Percentiles rank a stretch among this genome's conserved stretches.
Evolutionary conservation across 1,140 invertebrate genomes (phyloP).

Genomic region (Idris sp.): DNA sequence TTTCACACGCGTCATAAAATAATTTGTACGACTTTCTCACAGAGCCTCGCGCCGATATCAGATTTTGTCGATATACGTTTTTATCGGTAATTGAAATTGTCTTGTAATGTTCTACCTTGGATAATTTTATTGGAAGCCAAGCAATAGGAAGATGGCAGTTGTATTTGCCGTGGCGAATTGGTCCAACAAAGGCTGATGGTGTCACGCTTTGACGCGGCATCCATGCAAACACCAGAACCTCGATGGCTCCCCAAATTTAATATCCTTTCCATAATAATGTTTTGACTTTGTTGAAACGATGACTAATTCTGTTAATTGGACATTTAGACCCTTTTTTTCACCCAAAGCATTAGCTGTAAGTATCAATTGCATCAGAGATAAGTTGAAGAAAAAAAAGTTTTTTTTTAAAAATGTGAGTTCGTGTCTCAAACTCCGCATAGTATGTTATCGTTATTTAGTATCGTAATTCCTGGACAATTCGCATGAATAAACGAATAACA

Average conservation of each 20-base stretch:
- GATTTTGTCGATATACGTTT: conserved; percentile 8
- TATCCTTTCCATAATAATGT: too few relatives aligned
- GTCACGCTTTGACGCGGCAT: conserved; percentile 68
- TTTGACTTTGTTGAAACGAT: too few relatives aligned
- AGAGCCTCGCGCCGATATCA: too few relatives aligned
- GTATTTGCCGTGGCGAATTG: conserved; percentile 73
- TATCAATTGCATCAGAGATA: too few relatives aligned
- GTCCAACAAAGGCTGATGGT: conserved; percentile 71
- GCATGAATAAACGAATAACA: conserved; percentile 51
- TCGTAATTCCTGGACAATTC: conserved; percentile 46
- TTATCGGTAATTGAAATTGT: conserved; percentile 71
- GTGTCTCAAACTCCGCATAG: conserved; percentile 1
- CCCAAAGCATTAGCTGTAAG: too few relatives aligned
- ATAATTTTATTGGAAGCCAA: conserved; percentile 71
- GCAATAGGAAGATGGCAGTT: conserved; percentile 62
- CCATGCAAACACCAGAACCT: too few relatives aligned
- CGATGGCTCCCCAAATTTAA: too few relatives aligned
- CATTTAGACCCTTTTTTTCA: too few relatives aligned
- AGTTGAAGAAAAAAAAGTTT: neutral
- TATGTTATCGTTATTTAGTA: conserved; percentile 34
- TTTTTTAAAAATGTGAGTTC: conserved; percentile 7
- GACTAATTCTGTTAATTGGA: too few relatives aligned
- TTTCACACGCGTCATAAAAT: conserved; percentile 71
- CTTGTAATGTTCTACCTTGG: conserved; percentile 71
- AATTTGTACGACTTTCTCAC: too few relatives aligned